These are phyloP conservation scores for Ianthella basta DNA, from an alignment of 37 sponge, comb jelly and placozoan genomes.

Conservation along the genomic window DNA sequence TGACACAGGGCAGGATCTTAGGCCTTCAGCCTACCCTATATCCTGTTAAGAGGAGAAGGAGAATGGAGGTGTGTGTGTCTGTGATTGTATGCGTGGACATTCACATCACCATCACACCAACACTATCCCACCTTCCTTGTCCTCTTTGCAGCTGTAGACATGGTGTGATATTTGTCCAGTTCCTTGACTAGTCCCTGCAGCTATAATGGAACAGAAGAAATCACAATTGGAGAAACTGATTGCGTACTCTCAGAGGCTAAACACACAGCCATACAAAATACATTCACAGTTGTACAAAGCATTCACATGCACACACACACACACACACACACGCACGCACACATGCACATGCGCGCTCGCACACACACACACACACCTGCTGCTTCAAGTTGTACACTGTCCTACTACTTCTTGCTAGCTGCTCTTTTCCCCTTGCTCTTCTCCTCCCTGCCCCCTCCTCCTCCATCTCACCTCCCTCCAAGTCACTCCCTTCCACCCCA, in stretches of 20 bases:
- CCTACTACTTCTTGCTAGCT: conserved; percentile 42
- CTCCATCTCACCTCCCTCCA: conserved; percentile 37
- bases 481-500: neutral
- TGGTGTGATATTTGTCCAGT: conserved; percentile 7
- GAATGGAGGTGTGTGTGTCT: too few relatives aligned
- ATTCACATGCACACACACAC: conserved; percentile 9
- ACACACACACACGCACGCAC: conserved; percentile 9
- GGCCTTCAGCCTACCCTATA: too few relatives aligned
- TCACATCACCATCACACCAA: too few relatives aligned
- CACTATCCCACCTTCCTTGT: too few relatives aligned
- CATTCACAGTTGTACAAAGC: conserved; percentile 1
- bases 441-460: conserved; percentile 46
- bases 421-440: conserved; percentile 46
- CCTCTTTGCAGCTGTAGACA: neutral
- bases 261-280: too few relatives aligned
- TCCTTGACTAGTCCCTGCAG: neutral
- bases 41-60: too few relatives aligned
- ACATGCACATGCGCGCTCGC: conserved; percentile 8
- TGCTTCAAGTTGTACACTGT: conserved; percentile 64
- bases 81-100: too few relatives aligned
- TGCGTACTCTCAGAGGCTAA: neutral
- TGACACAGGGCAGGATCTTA: too few relatives aligned
- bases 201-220: neutral
- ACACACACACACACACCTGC: conserved; percentile 30
- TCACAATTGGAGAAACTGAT: neutral